phyloP scores from a whole-genome alignment of 2,888 invertebrate species.

The Mesorhabditis spiculigera region DNA sequence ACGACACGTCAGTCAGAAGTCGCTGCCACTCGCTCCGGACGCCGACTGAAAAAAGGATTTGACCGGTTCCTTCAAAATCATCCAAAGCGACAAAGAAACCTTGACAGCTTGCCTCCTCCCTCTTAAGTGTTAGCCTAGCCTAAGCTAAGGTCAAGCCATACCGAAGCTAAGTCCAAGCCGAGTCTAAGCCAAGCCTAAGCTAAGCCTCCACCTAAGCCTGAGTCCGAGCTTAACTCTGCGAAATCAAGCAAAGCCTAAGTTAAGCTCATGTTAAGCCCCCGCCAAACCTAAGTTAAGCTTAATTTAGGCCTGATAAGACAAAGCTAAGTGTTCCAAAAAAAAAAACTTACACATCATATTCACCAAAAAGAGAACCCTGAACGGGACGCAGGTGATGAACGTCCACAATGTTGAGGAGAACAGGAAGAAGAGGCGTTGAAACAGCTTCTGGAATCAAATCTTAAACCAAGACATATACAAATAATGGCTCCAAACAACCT shows the following conservation, averaged over 20 bases:
- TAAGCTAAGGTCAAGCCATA: not conserved
- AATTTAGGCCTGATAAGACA: no score
- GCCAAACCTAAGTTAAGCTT: not conserved
- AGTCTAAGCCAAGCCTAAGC: not conserved
- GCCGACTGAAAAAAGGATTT: not conserved
- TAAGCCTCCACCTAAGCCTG: not conserved
- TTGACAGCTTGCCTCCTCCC: no score
- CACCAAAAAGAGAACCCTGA: constrained; percentile 50
- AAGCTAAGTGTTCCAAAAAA: no score
- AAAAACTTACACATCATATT: no score
- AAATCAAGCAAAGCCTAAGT: not conserved
- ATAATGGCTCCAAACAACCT: no score
- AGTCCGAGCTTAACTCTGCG: no score
- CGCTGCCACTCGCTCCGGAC: not conserved
- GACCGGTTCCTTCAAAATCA: no score
- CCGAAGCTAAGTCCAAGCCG: not conserved
- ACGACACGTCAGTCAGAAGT: constrained; percentile 33
- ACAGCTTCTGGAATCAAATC: constrained; percentile 46
- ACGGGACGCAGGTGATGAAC: constrained; percentile 55
- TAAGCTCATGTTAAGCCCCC: not conserved
- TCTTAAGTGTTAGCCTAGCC: not conserved
- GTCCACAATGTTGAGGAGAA: constrained; percentile 57
- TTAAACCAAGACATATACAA: no score
- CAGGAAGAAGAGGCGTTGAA: constrained; percentile 55
- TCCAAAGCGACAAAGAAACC: no score